phyloP scores from a whole-genome alignment of 1,140 invertebrate genomes.

The Lucilia sericata region DNA sequence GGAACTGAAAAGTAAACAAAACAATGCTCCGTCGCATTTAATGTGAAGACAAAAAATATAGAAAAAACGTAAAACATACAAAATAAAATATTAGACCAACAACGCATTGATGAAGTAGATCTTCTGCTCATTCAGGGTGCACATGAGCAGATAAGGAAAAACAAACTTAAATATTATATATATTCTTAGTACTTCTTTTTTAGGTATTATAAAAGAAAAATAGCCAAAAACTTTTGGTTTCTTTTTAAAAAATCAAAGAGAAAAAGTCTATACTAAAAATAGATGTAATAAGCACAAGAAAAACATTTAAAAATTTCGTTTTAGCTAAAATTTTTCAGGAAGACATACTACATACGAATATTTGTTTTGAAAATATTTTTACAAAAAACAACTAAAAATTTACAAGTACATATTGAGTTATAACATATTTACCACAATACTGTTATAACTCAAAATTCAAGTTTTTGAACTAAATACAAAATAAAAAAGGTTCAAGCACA shows the following conservation, averaged over 20 bases:
- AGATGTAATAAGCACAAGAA: background rate
- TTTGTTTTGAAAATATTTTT: background rate
- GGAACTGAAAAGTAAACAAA: background rate
- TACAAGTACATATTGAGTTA: background rate
- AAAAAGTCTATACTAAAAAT: background rate
- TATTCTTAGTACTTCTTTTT: too few species aligned
- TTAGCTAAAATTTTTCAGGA: background rate
- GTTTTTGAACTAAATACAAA: too few species aligned
- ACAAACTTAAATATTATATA: background rate
- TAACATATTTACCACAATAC: too few species aligned
- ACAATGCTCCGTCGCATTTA: constrained; percentile 6
- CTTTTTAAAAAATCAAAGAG: background rate
- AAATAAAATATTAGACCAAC: background rate
- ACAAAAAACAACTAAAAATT: background rate
- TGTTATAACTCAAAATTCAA: too few species aligned
- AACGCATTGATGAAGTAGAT: background rate
- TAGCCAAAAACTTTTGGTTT: background rate
- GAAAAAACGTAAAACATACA: background rate
- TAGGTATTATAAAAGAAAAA: background rate
- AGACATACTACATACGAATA: background rate
- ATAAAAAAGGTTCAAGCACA: too few species aligned
- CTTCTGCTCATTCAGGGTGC: background rate
- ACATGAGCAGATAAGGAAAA: constrained; percentile 26
- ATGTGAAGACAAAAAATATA: background rate
- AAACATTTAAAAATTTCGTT: background rate